phyloP scores from a whole-genome alignment of 2,888 invertebrate species.

The Eristalis intricaria region DNA sequence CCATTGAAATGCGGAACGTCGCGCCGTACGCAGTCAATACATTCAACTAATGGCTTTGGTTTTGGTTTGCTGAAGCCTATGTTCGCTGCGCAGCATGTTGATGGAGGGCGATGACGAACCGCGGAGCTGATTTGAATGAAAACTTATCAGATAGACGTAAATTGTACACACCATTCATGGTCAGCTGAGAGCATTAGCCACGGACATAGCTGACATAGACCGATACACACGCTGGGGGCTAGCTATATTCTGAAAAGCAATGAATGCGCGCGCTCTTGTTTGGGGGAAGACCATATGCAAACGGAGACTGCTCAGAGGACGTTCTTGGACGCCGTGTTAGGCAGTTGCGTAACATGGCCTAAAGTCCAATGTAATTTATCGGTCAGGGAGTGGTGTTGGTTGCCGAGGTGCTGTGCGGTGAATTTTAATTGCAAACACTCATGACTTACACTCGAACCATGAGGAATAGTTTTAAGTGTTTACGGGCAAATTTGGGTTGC shows the following conservation, averaged over 20 bases:
- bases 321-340: constrained; percentile 30
- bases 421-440: constrained; percentile 5
- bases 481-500: constrained; percentile 12
- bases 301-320: constrained; percentile 13
- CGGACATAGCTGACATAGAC: not conserved
- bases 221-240: not conserved
- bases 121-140: constrained; percentile 38
- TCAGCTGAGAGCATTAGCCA: constrained; percentile 41
- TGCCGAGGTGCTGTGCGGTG: constrained; percentile 19
- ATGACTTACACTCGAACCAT: not conserved
- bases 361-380: constrained; percentile 33
- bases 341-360: constrained; percentile 30
- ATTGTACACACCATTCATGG: constrained; percentile 62
- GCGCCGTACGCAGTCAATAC: constrained; percentile 27
- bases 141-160: constrained; percentile 43
- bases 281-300: constrained; percentile 15
- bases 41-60: constrained; percentile 57
- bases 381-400: constrained; percentile 48
- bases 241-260: not conserved
- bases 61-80: constrained; percentile 55
- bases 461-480: constrained; percentile 13
- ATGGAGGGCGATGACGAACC: constrained; percentile 49
- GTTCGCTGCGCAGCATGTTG: constrained; percentile 56
- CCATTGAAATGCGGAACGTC: constrained; percentile 64
- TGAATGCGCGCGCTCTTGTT: constrained; percentile 9